These are phyloP conservation scores for Labeo catla DNA, from an alignment of 2,113 vertebrate genomes.

Conservation along the genomic window DNA sequence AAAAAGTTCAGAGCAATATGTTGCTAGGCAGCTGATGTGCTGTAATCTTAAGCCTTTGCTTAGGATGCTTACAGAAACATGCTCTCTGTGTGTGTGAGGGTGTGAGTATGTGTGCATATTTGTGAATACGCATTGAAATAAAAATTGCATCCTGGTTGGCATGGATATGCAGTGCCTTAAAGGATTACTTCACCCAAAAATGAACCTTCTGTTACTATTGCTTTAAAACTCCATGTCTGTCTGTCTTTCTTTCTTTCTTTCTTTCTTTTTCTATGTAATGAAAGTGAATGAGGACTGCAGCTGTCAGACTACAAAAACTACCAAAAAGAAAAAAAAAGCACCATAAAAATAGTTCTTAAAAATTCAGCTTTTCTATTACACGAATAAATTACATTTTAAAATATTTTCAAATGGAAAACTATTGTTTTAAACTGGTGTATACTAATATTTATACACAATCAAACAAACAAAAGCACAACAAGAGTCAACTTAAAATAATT, in stretches of 20 bases:
- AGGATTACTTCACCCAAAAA: background rate
- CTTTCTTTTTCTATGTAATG: background rate
- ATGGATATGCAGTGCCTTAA: conserved; percentile 8
- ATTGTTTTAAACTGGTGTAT: background rate
- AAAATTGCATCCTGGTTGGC: background rate
- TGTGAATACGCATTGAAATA: conserved; percentile 9
- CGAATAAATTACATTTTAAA: background rate
- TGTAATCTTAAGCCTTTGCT: conserved; percentile 5
- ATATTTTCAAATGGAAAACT: too few relatives aligned
- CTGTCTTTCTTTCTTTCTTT: background rate
- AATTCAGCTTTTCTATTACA: background rate
- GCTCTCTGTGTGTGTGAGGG: background rate
- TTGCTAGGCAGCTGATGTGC: conserved; percentile 26
- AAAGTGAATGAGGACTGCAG: background rate
- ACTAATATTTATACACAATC: background rate
- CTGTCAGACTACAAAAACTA: background rate
- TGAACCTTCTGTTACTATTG: background rate
- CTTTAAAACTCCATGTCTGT: background rate
- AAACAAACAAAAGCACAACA: too few relatives aligned
- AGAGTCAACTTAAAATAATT: too few relatives aligned
- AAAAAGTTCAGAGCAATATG: conserved; percentile 21
- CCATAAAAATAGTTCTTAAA: background rate
- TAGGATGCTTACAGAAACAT: conserved; percentile 5
- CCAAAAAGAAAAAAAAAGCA: too few relatives aligned
- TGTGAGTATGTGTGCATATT: background rate